Evolutionary conservation across 2,113 vertebrate species (phyloP), one percentile per base, ranked within the genome.

Genomic region (Dascyllus trimaculatus): DNA sequence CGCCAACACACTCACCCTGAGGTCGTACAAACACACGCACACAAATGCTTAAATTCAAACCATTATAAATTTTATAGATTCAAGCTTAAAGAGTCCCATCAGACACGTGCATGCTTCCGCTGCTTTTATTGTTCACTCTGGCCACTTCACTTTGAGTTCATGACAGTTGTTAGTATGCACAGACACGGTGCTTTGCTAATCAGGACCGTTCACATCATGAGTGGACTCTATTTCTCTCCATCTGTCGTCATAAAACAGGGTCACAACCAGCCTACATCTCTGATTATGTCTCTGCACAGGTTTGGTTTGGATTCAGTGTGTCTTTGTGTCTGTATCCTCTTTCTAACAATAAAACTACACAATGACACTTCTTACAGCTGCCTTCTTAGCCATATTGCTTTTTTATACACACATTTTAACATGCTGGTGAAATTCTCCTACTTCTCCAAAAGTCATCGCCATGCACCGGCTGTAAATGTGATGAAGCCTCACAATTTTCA

Each of bases 61-160:
- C 43, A 43, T 35, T 21, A 21, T 35, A 24, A 4, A 10, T 17
- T 4, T 29, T 29, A 22, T 22, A 80, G n/a, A 1, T n/a, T 52
- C 48, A 18, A 62, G 18, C 45, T 29, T 1, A 9, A 49, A 66
- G 19, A 26, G 18, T 56, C 49, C 67, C 13, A 46, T 24, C 11
- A 59, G 22, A 52, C 15, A n/a, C 17, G 29, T 6, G 11, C 24
- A 35, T 14, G 13, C 49, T 68, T 67, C 59, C 70, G 59, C 35
- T 43, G 6, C 43, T 72, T 71, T 63, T 45, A 32, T 71, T 73
- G 43, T 68, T 75, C 40, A n/a, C 48, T 60, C 7, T 3, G 32
- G 15, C 72, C 75, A 89, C 86, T 90, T 86, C 81, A 86, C 84
- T 82, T 78, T 60, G 52, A 71, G 82, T 63, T 77, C 69, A 77